Evolutionary conservation across 2,888 invertebrate species (phyloP), one percentile per base, ranked within the genome.

Genomic region (Leptopilina syphax): DNA sequence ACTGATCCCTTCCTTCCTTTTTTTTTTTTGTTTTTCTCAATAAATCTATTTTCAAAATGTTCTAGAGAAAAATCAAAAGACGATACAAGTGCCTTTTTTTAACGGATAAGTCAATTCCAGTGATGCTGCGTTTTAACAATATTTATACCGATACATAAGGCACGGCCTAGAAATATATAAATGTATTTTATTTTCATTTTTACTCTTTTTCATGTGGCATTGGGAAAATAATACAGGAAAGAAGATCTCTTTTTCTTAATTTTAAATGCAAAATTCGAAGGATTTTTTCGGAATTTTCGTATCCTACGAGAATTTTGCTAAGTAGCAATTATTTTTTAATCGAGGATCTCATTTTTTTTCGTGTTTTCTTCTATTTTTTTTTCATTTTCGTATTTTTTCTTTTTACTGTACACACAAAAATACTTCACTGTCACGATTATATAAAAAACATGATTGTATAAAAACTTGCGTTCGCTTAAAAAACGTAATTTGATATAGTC

Each of bases 381-480:
- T 4, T 3, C 34, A 34, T 34, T 34, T 34, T 34, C 34, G 34
- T 10, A 12, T 63, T 63, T 57, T 63, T 57, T n/a, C n/a, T n/a
- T 70, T 73, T 73, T 34, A 41, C 73, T 73, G 54, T 73, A 73
- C 73, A 73, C 73, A 73, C 73, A 73, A 73, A 70, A 73, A 73
- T 73, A 73, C 54, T 57, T 73, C 73, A 57, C 57, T 57, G 73
- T 73, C 73, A 73, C 27, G 73, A 24, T 73, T 73, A 73, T 73
- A 57, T 73, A 73, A 73, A 63, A 73, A 73, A 73, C 57, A 70
- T 70, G 73, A 73, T 57, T 57, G 73, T 73, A 73, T 73, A 73
- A 73, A 73, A 73, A 73, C 57, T 73, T 57, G 57, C 73, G 57
- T 73, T 73, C 73, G 34, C 54, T 73, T 73, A 73, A 73, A 34